These are phyloP conservation scores for Sarcophaga rosellei DNA, from an alignment of 2,888 invertebrate species.

Conservation along the genomic window DNA sequence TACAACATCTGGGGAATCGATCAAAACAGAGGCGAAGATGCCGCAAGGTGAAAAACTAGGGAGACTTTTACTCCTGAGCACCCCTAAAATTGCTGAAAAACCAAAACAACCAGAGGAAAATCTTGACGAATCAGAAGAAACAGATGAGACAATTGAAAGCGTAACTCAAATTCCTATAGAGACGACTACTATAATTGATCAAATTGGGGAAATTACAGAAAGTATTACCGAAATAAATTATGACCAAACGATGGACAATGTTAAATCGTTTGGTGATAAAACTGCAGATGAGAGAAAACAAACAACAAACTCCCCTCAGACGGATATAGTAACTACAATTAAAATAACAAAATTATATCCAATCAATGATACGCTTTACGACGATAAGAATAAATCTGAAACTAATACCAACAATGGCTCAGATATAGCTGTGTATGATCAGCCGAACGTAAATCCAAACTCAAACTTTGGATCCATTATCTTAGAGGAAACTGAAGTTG, in stretches of 20 bases:
- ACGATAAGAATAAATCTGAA: constrained; percentile 26
- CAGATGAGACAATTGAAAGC: constrained; percentile 57
- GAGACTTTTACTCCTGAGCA: constrained; percentile 75
- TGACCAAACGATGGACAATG: neutral
- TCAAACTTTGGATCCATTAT: constrained; percentile 72
- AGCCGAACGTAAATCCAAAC: constrained; percentile 67
- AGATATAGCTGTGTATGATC: constrained; percentile 21
- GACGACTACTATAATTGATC: constrained; percentile 43
- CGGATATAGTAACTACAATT: neutral
- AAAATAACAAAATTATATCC: constrained; percentile 56
- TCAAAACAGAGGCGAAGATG: neutral
- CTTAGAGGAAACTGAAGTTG: constrained; percentile 74
- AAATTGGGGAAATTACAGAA: constrained; percentile 60
- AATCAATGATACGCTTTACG: constrained; percentile 62
- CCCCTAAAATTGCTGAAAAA: constrained; percentile 73
- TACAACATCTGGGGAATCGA: constrained; percentile 68
- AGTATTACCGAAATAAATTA: constrained; percentile 34
- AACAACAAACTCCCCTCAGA: neutral
- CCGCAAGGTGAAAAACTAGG: constrained; percentile 69
- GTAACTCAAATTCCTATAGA: constrained; percentile 8
- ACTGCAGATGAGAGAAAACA: neutral
- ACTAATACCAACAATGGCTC: neutral
- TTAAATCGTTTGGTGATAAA: neutral
- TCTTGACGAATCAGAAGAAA: constrained; percentile 74
- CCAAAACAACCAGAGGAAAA: constrained; percentile 72